A percentile compares a stretch with the other conserved stretches of the same genome.
Conservation (phyloP, 2,888 invertebrate genomes). For the Epirrita christyi region DNA sequence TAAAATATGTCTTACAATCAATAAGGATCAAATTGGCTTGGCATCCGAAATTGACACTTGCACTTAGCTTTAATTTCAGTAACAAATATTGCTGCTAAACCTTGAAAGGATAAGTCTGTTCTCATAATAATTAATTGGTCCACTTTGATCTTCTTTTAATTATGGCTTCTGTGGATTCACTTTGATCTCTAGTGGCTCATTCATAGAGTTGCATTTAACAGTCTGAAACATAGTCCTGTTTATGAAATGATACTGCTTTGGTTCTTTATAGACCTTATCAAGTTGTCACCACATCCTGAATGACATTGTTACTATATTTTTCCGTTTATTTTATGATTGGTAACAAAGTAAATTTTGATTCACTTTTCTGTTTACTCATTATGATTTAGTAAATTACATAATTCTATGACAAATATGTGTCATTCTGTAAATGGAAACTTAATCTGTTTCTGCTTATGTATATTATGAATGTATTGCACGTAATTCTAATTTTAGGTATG, state of each 20-base stretch:
- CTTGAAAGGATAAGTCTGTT: background rate
- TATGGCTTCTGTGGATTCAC: background rate
- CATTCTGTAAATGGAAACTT: slow-evolving; percentile 16
- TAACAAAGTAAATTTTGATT: slow-evolving; percentile 12
- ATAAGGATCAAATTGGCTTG: slow-evolving; percentile 2
- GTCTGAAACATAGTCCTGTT: background rate
- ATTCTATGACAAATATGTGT: slow-evolving; percentile 24
- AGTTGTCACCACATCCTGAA: background rate
- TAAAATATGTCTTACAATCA: background rate
- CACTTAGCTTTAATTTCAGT: background rate
- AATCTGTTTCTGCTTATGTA: slow-evolving; percentile 2
- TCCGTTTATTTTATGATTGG: background rate
- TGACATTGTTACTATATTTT: background rate
- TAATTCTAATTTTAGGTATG: slow-evolving; percentile 12
- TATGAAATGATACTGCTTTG: background rate
- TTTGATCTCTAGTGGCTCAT: background rate
- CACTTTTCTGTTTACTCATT: slow-evolving; percentile 11
- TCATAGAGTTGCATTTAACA: background rate
- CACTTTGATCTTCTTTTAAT: no score
- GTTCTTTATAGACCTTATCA: background rate
- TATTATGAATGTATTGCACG: background rate
- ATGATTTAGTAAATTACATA: slow-evolving; percentile 19
- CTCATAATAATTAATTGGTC: no score
- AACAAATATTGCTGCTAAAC: background rate
- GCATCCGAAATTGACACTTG: background rate